These are phyloP conservation scores for Apamea anceps DNA, from an alignment of 2,888 invertebrate genomes.

Conservation along the genomic window DNA sequence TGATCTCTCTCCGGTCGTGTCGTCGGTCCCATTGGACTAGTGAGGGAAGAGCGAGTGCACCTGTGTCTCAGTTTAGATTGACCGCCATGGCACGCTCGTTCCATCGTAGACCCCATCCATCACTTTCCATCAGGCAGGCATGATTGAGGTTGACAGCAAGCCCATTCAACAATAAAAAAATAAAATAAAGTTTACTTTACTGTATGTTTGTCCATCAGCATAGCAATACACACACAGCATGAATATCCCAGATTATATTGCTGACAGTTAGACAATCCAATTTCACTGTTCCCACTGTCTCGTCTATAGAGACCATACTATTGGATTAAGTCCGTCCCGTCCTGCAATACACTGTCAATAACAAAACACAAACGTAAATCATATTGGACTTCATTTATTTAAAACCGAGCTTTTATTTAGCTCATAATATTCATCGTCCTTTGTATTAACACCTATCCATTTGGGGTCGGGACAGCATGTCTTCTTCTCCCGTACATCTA, in stretches of 20 bases:
- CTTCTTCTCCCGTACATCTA: neutral
- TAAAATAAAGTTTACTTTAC: neutral
- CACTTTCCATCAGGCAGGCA: neutral
- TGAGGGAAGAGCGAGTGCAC: too few relatives aligned
- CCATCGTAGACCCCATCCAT: neutral
- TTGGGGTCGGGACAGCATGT: neutral
- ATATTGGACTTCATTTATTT: neutral
- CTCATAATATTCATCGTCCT: neutral
- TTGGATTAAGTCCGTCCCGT: conserved; percentile 2
- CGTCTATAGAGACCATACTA: neutral
- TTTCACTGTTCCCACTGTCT: neutral
- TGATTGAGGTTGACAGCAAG: neutral
- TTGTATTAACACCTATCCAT: neutral
- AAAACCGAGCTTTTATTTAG: neutral
- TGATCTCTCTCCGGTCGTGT: too few relatives aligned
- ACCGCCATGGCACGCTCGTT: neutral
- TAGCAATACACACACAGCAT: neutral
- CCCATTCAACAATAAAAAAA: too few relatives aligned
- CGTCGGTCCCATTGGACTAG: too few relatives aligned
- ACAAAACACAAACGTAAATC: conserved; percentile 1
- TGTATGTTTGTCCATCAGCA: conserved; percentile 1
- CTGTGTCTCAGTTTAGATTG: neutral
- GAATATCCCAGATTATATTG: conserved; percentile 27
- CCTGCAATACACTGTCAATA: neutral
- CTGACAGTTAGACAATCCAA: conserved; percentile 15